Evolutionary conservation across 2,113 vertebrate species (phyloP).

Genomic region (Triplophysa tibetana): DNA sequence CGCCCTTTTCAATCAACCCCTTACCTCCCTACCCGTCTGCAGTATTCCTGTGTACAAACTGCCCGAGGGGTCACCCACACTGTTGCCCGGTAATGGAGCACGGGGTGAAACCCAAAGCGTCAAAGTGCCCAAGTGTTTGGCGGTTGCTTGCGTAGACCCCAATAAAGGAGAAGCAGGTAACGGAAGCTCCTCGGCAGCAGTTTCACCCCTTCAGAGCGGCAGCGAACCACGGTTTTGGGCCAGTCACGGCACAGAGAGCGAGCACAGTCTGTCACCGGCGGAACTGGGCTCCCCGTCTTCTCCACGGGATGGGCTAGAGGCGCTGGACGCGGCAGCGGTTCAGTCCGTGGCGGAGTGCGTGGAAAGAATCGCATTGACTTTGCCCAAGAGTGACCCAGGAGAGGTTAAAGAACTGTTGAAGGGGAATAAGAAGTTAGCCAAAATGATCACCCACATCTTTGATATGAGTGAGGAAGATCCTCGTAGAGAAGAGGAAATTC

Average conservation of each 20-base stretch:
- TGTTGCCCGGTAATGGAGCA: constrained; percentile 75
- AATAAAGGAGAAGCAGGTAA: constrained; percentile 70
- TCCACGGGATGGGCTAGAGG: constrained; percentile 88
- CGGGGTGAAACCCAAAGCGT: constrained; percentile 74
- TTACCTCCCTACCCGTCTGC: constrained; percentile 93
- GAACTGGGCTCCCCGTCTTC: constrained; percentile 92
- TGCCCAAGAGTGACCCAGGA: constrained; percentile 79
- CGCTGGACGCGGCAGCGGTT: constrained; percentile 84
- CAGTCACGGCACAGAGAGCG: constrained; percentile 76
- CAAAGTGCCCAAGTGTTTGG: constrained; percentile 82
- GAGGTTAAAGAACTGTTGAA: constrained; percentile 85
- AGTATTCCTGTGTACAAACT: constrained; percentile 98
- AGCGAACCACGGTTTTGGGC: constrained; percentile 80
- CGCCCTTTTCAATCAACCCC: constrained; percentile 93
- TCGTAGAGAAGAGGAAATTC: constrained; percentile 90
- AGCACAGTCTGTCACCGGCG: constrained; percentile 83
- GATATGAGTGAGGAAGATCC: constrained; percentile 92
- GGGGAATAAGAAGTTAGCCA: constrained; percentile 94
- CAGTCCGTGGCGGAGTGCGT: constrained; percentile 93
- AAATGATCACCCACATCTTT: constrained; percentile 98
- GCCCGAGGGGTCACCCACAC: constrained; percentile 83
- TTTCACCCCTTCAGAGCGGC: constrained; percentile 69
- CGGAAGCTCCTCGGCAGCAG: constrained; percentile 68
- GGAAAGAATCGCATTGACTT: constrained; percentile 85
- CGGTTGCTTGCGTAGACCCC: constrained; percentile 72